phyloP scores from a whole-genome alignment of 1,140 invertebrate species.

The Nebria ingens region DNA sequence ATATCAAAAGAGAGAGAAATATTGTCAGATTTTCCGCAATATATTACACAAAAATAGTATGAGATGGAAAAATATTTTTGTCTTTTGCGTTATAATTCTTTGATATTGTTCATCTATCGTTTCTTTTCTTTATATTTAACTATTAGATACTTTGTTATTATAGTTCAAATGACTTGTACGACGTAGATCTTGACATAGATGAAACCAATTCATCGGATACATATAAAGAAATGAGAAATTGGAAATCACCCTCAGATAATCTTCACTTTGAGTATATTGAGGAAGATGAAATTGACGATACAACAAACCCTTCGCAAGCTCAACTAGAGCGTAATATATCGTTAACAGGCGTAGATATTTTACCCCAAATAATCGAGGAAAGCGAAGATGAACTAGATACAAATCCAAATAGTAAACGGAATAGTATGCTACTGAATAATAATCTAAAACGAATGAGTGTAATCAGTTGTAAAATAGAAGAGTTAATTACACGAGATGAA shows the following conservation, averaged over 20 bases:
- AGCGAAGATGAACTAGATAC: constrained; percentile 27
- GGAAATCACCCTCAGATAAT: constrained; percentile 36
- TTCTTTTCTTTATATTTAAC: no score
- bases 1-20: no score
- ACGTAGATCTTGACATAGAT: no score
- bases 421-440: constrained; percentile 15
- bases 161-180: no score
- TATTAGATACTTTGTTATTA: no score
- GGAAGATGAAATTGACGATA: constrained; percentile 13
- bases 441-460: constrained; percentile 39
- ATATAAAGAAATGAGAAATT: no score
- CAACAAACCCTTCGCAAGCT: background rate
- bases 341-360: constrained; percentile 36
- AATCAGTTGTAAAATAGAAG: constrained; percentile 38
- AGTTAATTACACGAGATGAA: constrained; percentile 35
- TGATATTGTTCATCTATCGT: no score
- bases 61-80: no score
- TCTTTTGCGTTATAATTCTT: no score
- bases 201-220: no score
- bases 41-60: no score
- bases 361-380: constrained; percentile 40
- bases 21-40: no score
- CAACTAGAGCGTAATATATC: constrained; percentile 33
- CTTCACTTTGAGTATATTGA: constrained; percentile 26
- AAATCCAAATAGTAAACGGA: constrained; percentile 20